Conservation (phyloP, 2,113 vertebrate genomes). For the Gambusia holbrooki region DNA sequence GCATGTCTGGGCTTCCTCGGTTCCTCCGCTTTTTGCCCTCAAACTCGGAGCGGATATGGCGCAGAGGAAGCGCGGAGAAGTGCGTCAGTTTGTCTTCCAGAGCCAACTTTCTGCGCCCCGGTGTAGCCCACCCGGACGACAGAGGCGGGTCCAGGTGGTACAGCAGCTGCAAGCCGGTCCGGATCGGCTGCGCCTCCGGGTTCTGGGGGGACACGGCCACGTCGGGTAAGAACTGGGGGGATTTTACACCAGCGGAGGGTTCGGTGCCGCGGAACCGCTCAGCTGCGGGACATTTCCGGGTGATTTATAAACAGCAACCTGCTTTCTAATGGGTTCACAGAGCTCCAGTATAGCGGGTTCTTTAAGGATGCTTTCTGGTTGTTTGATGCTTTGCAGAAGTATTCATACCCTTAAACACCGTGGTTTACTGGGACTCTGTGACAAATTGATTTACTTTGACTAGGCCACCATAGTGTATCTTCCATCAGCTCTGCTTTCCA, state of each 20-base stretch:
- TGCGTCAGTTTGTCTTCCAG: background rate
- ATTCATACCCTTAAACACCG: background rate
- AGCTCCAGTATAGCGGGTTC: background rate
- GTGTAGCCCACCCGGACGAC: rapidly evolving
- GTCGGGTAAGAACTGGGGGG: constrained; percentile 66
- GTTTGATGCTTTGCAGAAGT: background rate
- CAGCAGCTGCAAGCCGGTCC: constrained; percentile 41
- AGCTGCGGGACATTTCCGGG: no score
- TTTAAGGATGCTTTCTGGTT: background rate
- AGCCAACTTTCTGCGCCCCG: background rate
- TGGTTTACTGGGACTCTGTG: background rate
- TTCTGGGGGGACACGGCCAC: constrained; percentile 86
- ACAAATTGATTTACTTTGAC: background rate
- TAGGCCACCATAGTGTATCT: background rate
- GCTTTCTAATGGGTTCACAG: no score
- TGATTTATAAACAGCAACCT: no score
- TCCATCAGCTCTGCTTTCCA: no score
- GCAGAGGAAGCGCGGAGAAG: background rate
- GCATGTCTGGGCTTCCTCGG: constrained; percentile 5
- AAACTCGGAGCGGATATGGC: background rate
- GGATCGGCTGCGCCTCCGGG: constrained; percentile 83
- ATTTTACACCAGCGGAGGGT: no score
- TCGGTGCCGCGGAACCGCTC: no score
- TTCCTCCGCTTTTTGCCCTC: background rate
- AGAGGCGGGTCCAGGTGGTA: background rate